Percentiles rank a stretch among this genome's conserved stretches.
phyloP scores from a whole-genome alignment of 2,797 vertebrate species.

The Xiphophorus birchmanni region DNA sequence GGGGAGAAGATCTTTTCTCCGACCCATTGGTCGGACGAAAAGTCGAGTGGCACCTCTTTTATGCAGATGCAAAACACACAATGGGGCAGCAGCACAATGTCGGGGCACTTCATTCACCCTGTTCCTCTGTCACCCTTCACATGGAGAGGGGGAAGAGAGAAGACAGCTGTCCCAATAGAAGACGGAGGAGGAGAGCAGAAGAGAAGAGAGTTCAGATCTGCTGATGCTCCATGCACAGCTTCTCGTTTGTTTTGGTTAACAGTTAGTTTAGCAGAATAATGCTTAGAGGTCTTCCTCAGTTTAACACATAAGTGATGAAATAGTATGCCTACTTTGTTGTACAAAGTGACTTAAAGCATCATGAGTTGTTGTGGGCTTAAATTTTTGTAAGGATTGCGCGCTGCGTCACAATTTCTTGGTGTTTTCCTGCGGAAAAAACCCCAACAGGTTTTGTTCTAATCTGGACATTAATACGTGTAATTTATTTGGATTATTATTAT shows the following conservation, averaged over 20 bases:
- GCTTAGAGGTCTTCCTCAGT: neutral
- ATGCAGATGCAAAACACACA: slow-evolving; percentile 93
- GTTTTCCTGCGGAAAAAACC: neutral
- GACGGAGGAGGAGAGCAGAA: slow-evolving; percentile 46
- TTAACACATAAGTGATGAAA: neutral
- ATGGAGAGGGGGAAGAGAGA: slow-evolving; percentile 47
- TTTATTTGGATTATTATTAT: slow-evolving; percentile 62
- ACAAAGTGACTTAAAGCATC: neutral
- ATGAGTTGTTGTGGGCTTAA: neutral
- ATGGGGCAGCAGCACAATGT: slow-evolving; percentile 89
- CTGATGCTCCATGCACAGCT: slow-evolving; percentile 13
- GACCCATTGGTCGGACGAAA: slow-evolving; percentile 91
- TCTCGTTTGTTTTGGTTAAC: neutral
- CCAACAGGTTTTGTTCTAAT: neutral
- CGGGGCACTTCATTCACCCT: slow-evolving; percentile 88
- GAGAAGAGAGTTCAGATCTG: slow-evolving; percentile 43
- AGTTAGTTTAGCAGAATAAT: neutral
- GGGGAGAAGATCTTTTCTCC: slow-evolving; percentile 85
- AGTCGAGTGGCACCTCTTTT: slow-evolving; percentile 96
- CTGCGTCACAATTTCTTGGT: neutral
- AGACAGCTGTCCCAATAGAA: slow-evolving; percentile 35
- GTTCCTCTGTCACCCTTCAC: slow-evolving; percentile 50
- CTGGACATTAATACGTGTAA: slow-evolving; percentile 88
- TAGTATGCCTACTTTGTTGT: neutral
- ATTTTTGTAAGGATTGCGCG: neutral